Base-by-base conservation (phyloP, 2,797 vertebrate species). In the Sorex maritimensis region DNA sequence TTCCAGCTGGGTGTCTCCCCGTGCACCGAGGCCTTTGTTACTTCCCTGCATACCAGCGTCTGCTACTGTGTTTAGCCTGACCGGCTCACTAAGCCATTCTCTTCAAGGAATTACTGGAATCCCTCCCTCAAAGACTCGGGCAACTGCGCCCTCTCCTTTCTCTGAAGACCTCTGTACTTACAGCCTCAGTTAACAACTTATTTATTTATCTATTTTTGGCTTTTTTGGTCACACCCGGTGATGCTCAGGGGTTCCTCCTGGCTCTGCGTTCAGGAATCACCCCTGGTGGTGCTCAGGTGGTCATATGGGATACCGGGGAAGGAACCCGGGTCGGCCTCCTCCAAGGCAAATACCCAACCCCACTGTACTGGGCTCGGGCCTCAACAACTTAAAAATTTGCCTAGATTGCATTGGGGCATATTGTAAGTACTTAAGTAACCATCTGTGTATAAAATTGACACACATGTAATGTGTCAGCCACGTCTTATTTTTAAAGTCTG, bases 381-480 rank as follows among this genome's bases (percentile, higher is more conserved):
- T 78, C 78, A 46, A 55, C 77, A 80, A 21, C 3, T 24, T 63
- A 38, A 41, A 63, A 30, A 68, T 44, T 44, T 94, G 28, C 38
- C 61, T 58, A 77, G 61, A 68, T 41, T 65, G 55, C 78, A 38
- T 63, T 72, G 83, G 83, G 74, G 19, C n/a, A 87, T 61, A 71
- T 91, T 49, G 19, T 23, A 81, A 28, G 38, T 38, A 81, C n/a
- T 72, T 94, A 21, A 90, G 13, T 90, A 78, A 93, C 84, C 23
- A 81, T 58, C 58, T 69, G 19, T 81, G 6, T 79, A 65, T 88
- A 41, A 34, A 44, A 91, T 44, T 34, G 55, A 81, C 87, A 84
- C 0, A 73, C 41, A 44, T 44, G 30, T 72, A 61, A 74, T 86
- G 24, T 46, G 52, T 88, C 38, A 71, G 71, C 68, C 24, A 44